Evolutionary conservation across 1,140 invertebrate species (phyloP).

Genomic region (Caenorhabditis briggsae): DNA sequence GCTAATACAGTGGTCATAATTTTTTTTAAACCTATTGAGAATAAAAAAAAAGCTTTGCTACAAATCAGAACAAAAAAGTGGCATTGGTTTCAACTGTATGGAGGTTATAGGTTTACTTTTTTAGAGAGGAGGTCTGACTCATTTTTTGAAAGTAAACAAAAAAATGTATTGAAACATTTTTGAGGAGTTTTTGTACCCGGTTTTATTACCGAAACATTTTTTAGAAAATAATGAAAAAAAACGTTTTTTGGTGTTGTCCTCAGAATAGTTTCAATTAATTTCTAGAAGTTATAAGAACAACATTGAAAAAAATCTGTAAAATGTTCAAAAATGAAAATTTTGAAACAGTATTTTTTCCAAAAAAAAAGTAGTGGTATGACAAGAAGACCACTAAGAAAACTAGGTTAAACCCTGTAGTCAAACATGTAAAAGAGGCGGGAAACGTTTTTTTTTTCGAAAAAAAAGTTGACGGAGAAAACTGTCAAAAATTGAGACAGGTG

Average conservation of each 20-base stretch:
- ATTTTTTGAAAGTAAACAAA: slow-evolving; percentile 11
- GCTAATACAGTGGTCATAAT: too few relatives aligned
- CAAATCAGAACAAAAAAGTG: too few relatives aligned
- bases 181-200: not conserved
- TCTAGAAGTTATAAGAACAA: too few relatives aligned
- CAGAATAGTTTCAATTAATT: too few relatives aligned
- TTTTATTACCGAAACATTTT: not conserved
- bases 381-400: too few relatives aligned
- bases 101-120: slow-evolving; percentile 25
- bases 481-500: not conserved
- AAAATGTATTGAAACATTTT: not conserved
- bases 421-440: too few relatives aligned
- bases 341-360: not conserved
- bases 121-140: not conserved
- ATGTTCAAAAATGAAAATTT: not conserved
- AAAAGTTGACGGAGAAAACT: not conserved
- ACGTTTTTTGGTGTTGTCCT: too few relatives aligned
- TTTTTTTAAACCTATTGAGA: too few relatives aligned
- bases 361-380: not conserved
- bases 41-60: too few relatives aligned
- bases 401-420: too few relatives aligned
- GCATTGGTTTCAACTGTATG: too few relatives aligned
- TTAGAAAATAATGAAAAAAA: not conserved
- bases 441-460: too few relatives aligned
- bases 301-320: not conserved